Evolutionary conservation across 2,888 invertebrate genomes (phyloP).

Genomic region (Proisotoma minuta): DNA sequence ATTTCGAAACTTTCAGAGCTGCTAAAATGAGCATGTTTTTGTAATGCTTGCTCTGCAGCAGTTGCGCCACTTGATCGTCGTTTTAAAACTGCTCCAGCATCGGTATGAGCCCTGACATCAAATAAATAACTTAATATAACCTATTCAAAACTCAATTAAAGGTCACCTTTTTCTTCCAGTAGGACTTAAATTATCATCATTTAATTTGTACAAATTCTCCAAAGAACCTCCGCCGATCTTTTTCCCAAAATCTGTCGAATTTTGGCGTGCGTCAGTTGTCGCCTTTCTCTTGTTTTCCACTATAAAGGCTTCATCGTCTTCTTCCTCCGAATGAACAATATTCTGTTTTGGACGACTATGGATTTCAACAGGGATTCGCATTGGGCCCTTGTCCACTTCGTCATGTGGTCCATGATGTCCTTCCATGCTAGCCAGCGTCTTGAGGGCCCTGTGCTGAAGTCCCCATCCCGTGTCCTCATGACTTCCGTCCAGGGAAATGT

Average conservation of each 20-base stretch:
- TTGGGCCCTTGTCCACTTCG: not conserved
- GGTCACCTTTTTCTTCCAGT: not conserved
- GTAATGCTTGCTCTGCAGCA: not conserved
- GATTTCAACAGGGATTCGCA: not conserved
- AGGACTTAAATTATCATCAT: not conserved
- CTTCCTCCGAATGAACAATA: not conserved
- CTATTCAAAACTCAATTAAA: not conserved
- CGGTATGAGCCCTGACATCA: not conserved
- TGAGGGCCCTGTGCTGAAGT: constrained; percentile 18
- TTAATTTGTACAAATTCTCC: not conserved
- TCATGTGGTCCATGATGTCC: not conserved
- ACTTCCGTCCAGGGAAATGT: constrained; percentile 89
- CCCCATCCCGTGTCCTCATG: constrained; percentile 54
- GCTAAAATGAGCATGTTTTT: constrained; percentile 56
- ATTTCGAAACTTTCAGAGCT: constrained; percentile 76
- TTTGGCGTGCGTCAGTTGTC: not conserved
- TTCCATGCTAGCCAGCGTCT: not conserved
- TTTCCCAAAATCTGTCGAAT: not conserved
- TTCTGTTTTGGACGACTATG: too few species aligned
- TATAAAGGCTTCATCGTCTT: not conserved
- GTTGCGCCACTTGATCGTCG: not conserved
- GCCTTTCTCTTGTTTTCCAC: not conserved
- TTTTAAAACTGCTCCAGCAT: not conserved
- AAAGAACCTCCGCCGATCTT: not conserved
- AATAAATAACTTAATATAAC: not conserved